Evolutionary conservation across 2,888 invertebrate genomes (phyloP).

Genomic region (Boloria selene): DNA sequence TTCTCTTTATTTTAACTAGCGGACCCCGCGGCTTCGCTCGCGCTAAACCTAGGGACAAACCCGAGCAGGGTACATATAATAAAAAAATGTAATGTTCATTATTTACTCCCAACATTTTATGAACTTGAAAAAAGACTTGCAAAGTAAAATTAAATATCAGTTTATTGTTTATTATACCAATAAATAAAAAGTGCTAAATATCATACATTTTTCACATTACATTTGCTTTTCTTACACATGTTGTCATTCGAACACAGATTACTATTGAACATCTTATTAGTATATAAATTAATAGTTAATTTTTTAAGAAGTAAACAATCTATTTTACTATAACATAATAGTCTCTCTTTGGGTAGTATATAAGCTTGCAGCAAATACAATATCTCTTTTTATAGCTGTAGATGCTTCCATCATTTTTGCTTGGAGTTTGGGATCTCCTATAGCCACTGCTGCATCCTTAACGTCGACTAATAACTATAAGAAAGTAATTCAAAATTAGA

Average conservation of each 20-base stretch:
- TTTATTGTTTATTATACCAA: too few relatives aligned
- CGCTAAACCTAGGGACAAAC: too few relatives aligned
- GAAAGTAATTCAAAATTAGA: background rate
- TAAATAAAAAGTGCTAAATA: too few relatives aligned
- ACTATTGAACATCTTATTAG: background rate
- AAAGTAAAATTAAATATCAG: too few relatives aligned
- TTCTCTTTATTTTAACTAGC: too few relatives aligned
- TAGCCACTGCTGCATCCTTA: conserved; percentile 94
- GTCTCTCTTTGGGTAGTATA: conserved; percentile 86
- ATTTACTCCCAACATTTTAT: too few relatives aligned
- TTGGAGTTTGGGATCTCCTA: conserved; percentile 95
- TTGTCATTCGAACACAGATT: background rate
- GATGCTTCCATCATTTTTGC: conserved; percentile 98
- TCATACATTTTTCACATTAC: too few relatives aligned
- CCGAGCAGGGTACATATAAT: too few relatives aligned
- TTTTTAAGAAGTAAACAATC: background rate
- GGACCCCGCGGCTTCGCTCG: too few relatives aligned
- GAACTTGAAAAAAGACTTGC: too few relatives aligned
- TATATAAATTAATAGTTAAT: background rate
- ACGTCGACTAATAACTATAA: conserved; percentile 86
- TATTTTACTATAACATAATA: conserved; percentile 40
- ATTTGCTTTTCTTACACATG: too few relatives aligned
- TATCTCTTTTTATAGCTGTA: conserved; percentile 95
- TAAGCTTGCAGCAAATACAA: conserved; percentile 98
- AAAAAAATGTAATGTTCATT: too few relatives aligned